Evolutionary conservation across 2,113 vertebrate genomes (phyloP), one percentile per base, ranked within the genome.

Genomic region (Rhinichthys klamathensis): DNA sequence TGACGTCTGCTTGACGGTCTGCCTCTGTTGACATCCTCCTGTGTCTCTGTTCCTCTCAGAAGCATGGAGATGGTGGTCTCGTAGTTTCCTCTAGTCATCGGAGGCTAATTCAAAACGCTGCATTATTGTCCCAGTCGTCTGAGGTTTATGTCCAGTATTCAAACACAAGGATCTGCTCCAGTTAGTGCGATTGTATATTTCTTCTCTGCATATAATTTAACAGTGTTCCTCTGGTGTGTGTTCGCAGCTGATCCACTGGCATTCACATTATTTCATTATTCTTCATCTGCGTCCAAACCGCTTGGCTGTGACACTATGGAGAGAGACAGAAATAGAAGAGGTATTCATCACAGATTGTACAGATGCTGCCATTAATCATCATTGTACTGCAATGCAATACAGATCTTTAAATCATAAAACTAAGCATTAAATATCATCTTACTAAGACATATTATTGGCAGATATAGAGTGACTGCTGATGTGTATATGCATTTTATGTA

Each of bases 1-100:
- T 99, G 94, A 98, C 96, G 96, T 97, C 97, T 93, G 96, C 95
- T 96, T 98, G 97, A 95, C 97, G 95, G 96, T 99, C 97, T 96
- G 97, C 96, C 97, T 99, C 97, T 95, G 98, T 97, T 90, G 94
- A 95, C 94, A 94, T 94, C 92, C 93, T 94, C 92, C 93, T 97
- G 96, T 96, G 95, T 97, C 95, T 96, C 96, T 61, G 23, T 49
- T 76, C 80, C 54, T 83, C 80, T 88, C 91, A 12, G 89, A 86
- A 90, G 91, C 91, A 89, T 92, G 76, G 78, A 80, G 84, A 67
- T 84, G 60, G 90, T 93, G 91, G 92, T 92, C 94, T 93, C 94
- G 90, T 89, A 90, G 90, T 88, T 76, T 82, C 87, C 91, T 86
- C 89, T 65, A 23, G 56, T 35, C 54, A 88, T 92, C 51, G 73